A percentile compares a stretch with the other conserved stretches of the same genome.
These are phyloP conservation scores for Eupristina koningsbergeri DNA, from an alignment of 1,140 invertebrate genomes.

Conservation along the genomic window DNA sequence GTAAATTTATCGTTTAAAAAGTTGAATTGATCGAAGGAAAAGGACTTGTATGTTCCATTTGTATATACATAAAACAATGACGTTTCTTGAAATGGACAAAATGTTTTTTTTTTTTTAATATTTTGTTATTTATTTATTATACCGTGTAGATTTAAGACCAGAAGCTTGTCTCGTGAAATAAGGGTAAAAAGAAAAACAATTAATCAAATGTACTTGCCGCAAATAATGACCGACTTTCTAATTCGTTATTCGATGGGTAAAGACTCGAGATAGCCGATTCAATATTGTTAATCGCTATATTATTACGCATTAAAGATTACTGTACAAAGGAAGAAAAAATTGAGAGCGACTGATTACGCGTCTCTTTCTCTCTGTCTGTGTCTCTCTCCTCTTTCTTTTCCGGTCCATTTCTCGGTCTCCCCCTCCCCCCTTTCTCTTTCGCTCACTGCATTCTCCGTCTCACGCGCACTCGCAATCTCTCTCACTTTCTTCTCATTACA, in stretches of 20 bases:
- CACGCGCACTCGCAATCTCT: not conserved
- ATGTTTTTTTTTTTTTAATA: too few relatives aligned
- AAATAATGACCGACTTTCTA: not conserved
- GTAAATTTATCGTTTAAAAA: too few relatives aligned
- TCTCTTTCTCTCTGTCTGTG: not conserved
- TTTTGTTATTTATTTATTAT: too few relatives aligned
- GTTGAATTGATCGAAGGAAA: too few relatives aligned
- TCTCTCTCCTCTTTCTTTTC: not conserved
- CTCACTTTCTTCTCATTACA: not conserved
- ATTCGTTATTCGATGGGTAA: not conserved
- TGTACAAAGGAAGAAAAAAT: conserved; percentile 35
- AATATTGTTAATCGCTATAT: conserved; percentile 19
- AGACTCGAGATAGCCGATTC: not conserved
- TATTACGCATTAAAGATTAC: conserved; percentile 28
- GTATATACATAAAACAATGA: too few relatives aligned
- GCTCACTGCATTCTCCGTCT: too few relatives aligned
- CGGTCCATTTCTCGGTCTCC: too few relatives aligned
- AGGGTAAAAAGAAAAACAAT: not conserved
- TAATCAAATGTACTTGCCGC: not conserved
- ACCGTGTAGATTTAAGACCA: too few relatives aligned
- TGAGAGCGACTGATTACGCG: too few relatives aligned
- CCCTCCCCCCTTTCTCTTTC: not conserved
- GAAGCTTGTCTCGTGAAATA: not conserved
- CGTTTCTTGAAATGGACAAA: too few relatives aligned
- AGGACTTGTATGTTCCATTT: too few relatives aligned